Conservation (phyloP, 1,140 invertebrate species). For the Mycetomoellerius zeteki region DNA sequence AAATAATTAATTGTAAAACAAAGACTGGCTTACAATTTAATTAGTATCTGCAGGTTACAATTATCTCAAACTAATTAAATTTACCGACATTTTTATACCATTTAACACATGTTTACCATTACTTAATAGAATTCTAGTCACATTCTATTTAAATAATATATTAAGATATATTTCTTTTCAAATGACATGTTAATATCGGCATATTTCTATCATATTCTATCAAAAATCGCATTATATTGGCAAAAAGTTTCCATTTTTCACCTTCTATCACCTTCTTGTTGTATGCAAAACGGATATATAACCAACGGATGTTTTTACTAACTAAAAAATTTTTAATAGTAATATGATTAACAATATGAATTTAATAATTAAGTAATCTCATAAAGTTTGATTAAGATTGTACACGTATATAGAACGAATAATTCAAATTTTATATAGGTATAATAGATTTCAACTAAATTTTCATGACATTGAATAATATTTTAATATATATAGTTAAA, state of each 20-base stretch:
- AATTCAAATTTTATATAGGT: not conserved
- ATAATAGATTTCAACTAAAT: not conserved
- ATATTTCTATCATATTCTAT: not conserved
- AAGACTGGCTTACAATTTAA: too few relatives aligned
- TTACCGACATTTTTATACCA: too few relatives aligned
- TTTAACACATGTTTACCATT: not conserved
- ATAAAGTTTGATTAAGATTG: too few relatives aligned
- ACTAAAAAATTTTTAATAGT: not conserved
- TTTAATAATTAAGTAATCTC: too few relatives aligned
- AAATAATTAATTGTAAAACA: too few relatives aligned
- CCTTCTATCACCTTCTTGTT: not conserved
- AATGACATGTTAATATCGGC: not conserved
- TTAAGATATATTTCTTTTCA: constrained; percentile 11
- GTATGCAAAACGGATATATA: constrained; percentile 14
- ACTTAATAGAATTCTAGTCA: not conserved
- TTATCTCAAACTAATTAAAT: too few relatives aligned
- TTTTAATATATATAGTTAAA: too few relatives aligned
- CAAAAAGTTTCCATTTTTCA: not conserved
- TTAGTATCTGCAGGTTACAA: too few relatives aligned
- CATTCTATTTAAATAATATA: not conserved
- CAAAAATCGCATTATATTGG: not conserved
- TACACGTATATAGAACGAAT: not conserved
- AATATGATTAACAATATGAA: too few relatives aligned
- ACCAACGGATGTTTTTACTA: not conserved
- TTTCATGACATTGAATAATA: not conserved